Base-by-base conservation (phyloP, 1,140 invertebrate species). In the Pomphorhynchus laevis region DNA sequence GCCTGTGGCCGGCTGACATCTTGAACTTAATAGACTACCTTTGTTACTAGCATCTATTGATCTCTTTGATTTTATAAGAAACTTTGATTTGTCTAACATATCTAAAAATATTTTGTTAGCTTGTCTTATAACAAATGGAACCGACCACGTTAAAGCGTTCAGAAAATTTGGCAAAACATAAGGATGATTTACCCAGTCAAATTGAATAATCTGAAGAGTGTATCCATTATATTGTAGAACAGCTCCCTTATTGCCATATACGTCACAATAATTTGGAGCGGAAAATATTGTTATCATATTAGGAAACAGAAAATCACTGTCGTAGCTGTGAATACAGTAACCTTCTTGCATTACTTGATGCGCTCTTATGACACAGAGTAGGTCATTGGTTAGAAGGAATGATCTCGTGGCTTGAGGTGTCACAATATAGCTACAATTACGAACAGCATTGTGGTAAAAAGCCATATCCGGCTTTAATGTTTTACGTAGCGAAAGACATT, bases 281-380 rank as follows among this genome's bases (percentile, higher is more conserved):
- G 40, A 41, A 32, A 41, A 41, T 16, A 41, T 12, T 2, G n/a
- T 41, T 14, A 41, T 41, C 14, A 41, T 11, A 4, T 23, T 27
- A 20, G 40, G 40, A 32, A 41, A 41, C n/a, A 22, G 16, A 6
- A 27, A 31, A 16, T 12, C 5, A 16, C 20, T 9, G 1, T 5
- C 17, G 17, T 33, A 25, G 14, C 23, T 29, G 5, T 27, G 27
- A n/a, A 41, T 22, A 21, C 20, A 9, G 9, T 29, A 35, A 14
- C 40, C 40, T 22, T 41, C 27, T 14, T 21, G 34, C 32, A 35
- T 23, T 16, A 75, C 71, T 64, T 91, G 80, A 65, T 93, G 82
- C 27, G 80, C 80, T 50, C 82, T 67, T 56, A 79, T 86, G 51
- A 93, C 86, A 45, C 89, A 64, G 63, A 89, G 79, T 57, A 86